phyloP scores from a whole-genome alignment of 2,888 invertebrate species.

The Bellardia pandia region DNA sequence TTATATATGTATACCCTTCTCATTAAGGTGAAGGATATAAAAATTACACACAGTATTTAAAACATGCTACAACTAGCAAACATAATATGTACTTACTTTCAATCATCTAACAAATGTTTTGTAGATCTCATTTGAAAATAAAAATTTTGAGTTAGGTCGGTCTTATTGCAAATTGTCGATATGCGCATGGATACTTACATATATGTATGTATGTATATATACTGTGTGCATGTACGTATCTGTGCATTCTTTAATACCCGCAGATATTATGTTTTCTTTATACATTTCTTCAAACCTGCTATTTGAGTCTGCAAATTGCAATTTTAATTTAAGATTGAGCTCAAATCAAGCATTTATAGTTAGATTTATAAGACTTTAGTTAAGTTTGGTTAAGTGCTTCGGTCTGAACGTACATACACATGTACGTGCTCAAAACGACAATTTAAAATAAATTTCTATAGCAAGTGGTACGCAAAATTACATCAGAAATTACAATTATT shows the following conservation, averaged over 20 bases:
- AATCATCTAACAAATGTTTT: no score
- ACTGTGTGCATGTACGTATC: conserved; percentile 1
- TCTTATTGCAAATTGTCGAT: no score
- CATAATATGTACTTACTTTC: no score
- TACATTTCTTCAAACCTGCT: conserved; percentile 67
- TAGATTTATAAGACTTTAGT: conserved; percentile 66
- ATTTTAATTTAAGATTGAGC: conserved; percentile 49
- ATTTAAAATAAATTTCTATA: conserved; percentile 15
- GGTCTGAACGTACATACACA: conserved; percentile 44
- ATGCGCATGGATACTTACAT: no score
- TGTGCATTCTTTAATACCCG: conserved; percentile 7
- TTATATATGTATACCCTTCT: no score
- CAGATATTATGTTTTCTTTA: conserved; percentile 41
- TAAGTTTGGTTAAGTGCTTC: conserved; percentile 64
- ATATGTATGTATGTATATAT: no score
- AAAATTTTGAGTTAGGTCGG: no score
- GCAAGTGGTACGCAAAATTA: conserved; percentile 57
- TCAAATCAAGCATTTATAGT: conserved; percentile 65
- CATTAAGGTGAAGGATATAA: no score
- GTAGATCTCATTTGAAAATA: no score
- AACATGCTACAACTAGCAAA: no score
- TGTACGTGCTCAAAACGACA: conserved; percentile 17
- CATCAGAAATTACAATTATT: conserved; percentile 31
- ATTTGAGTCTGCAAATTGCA: conserved; percentile 59
- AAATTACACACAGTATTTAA: no score